phyloP scores from a whole-genome alignment of 2,888 invertebrate species.

The Lagria hirta region DNA sequence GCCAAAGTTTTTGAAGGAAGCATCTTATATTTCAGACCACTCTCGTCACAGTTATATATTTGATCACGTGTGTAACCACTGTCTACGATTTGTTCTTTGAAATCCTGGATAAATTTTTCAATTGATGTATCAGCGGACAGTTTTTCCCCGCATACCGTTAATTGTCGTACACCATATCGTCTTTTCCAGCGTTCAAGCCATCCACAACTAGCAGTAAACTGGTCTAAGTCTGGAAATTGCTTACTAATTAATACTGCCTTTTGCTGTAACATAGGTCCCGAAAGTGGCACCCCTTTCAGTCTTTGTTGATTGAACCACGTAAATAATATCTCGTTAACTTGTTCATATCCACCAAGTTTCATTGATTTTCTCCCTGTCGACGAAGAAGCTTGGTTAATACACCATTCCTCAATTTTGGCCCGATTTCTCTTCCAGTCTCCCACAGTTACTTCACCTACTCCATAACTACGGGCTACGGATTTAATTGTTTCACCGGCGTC shows the following conservation, averaged over 20 bases:
- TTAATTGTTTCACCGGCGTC: too few species aligned
- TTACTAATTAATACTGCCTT: conserved; percentile 13
- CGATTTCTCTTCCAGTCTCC: too few species aligned
- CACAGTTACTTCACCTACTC: too few species aligned
- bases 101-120: conserved; percentile 17
- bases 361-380: conserved; percentile 11
- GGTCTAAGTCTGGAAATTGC: conserved; percentile 9
- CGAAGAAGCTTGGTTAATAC: too few species aligned
- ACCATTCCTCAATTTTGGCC: too few species aligned
- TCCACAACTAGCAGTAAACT: conserved; percentile 17
- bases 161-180: conserved; percentile 24
- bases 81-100: conserved; percentile 23
- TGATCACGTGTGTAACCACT: conserved; percentile 27
- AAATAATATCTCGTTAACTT: conserved; percentile 3
- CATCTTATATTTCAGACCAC: conserved; percentile 31
- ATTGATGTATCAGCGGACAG: conserved; percentile 26
- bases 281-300: conserved; percentile 5
- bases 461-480: too few species aligned
- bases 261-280: conserved; percentile 14
- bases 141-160: conserved; percentile 26
- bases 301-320: conserved; percentile 12
- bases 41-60: conserved; percentile 33
- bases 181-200: conserved; percentile 26
- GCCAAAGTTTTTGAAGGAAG: conserved; percentile 31
- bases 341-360: conserved; percentile 5